A percentile compares a stretch with the other conserved stretches of the same genome.
phyloP scores from a whole-genome alignment of 2,797 vertebrate genomes.

The Enteromius mattozi region DNA sequence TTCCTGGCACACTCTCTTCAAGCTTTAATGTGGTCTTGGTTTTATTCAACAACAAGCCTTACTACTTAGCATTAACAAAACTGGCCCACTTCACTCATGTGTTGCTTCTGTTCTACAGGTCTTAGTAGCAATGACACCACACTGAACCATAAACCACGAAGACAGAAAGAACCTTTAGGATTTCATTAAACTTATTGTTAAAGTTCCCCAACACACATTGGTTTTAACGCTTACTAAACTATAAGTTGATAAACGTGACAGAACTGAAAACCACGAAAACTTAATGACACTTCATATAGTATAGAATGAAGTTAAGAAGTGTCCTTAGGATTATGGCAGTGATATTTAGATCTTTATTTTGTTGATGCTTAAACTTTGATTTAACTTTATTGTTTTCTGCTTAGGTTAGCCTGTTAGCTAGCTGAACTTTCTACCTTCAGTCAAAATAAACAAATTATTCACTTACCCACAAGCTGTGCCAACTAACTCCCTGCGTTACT shows the following conservation, averaged over 20 bases:
- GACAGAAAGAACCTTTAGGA: neutral
- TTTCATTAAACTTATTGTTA: neutral
- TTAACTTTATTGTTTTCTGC: neutral
- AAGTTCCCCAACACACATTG: neutral
- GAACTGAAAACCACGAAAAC: neutral
- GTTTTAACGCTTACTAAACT: neutral
- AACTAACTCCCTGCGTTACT: constrained; percentile 12
- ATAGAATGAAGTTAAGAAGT: neutral
- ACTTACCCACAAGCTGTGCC: constrained; percentile 54
- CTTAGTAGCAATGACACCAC: neutral
- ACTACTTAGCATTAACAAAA: constrained; percentile 8
- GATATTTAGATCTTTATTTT: neutral
- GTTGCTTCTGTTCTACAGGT: neutral
- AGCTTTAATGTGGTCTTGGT: neutral
- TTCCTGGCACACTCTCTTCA: neutral
- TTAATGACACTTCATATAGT: neutral
- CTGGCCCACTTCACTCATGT: neutral
- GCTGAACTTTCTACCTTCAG: constrained; percentile 57
- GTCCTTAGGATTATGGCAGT: neutral
- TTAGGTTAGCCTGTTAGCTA: constrained; percentile 40
- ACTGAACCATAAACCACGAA: neutral
- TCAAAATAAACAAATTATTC: constrained; percentile 42
- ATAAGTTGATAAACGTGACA: neutral
- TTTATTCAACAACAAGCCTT: neutral
- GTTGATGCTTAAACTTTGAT: constrained; percentile 29